Conservation (phyloP, 2,113 vertebrate species). For the Sterrhoptilus dennistouni region DNA sequence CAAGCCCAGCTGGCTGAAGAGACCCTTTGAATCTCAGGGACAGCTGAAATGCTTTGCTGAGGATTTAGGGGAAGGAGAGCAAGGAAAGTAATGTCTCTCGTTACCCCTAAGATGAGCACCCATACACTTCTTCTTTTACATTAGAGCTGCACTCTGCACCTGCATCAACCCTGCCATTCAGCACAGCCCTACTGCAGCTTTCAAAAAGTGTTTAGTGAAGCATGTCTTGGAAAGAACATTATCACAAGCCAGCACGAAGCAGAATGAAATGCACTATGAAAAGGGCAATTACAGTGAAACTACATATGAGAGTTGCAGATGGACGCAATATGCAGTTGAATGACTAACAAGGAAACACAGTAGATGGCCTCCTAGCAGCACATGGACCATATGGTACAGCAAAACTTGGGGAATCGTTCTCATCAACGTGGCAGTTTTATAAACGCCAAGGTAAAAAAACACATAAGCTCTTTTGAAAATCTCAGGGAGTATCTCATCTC, state of each 20-base stretch:
- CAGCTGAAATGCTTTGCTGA: neutral
- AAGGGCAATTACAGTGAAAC: conserved; percentile 54
- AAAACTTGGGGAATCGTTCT: conserved; percentile 49
- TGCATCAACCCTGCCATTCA: neutral
- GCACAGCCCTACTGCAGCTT: neutral
- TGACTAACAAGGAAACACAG: conserved; percentile 64
- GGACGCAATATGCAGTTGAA: conserved; percentile 62
- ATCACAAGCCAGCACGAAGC: neutral
- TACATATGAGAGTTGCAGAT: conserved; percentile 55
- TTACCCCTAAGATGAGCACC: neutral
- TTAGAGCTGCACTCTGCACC: rapidly evolving
- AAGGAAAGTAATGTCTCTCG: neutral
- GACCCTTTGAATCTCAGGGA: neutral
- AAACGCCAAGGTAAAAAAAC: conserved; percentile 41
- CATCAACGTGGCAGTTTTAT: conserved; percentile 43
- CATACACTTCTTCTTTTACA: neutral
- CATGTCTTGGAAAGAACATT: neutral
- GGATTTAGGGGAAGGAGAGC: neutral
- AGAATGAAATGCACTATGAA: conserved; percentile 31
- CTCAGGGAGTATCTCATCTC: neutral
- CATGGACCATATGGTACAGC: conserved; percentile 44
- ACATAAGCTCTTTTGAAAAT: conserved; percentile 24
- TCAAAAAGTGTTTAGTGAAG: neutral
- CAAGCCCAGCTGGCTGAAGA: neutral
- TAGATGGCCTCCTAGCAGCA: conserved; percentile 55